Percentiles rank a stretch among this genome's conserved stretches.
Evolutionary conservation across 2,888 invertebrate genomes (phyloP).

Genomic region (Perdita meconis): DNA sequence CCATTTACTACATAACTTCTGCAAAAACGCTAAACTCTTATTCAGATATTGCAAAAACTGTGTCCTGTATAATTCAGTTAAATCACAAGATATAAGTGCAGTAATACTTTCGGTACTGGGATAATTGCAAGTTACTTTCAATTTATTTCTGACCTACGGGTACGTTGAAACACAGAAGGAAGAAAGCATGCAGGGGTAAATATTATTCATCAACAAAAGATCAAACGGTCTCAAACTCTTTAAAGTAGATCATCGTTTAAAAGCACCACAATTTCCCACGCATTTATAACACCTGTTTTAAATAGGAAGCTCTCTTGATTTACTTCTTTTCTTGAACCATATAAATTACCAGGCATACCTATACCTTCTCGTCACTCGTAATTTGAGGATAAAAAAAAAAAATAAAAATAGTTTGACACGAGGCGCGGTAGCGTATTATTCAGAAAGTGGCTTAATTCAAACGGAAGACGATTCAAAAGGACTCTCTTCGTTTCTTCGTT

Average conservation of each 20-base stretch:
- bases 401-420: constrained; percentile 5
- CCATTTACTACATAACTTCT: neutral
- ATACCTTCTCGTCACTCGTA: constrained; percentile 3
- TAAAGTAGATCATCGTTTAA: constrained; percentile 17
- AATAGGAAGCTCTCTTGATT: constrained; percentile 43
- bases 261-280: constrained; percentile 19
- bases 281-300: constrained; percentile 48
- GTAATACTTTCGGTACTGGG: too few species aligned
- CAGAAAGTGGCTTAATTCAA: constrained; percentile 37
- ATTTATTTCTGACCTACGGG: too few species aligned
- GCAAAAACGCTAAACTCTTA: too few species aligned
- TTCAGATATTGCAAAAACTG: too few species aligned
- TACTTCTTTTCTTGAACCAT: constrained; percentile 16
- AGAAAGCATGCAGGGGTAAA: neutral
- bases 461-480: constrained; percentile 9
- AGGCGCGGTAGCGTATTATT: constrained; percentile 18
- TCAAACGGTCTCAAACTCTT: neutral
- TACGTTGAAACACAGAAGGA: neutral
- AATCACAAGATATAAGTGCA: too few species aligned
- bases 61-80: too few species aligned
- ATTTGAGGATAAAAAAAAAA: constrained; percentile 37
- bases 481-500: neutral
- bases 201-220: neutral
- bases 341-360: constrained; percentile 36
- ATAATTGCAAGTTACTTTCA: too few species aligned